Conservation (phyloP, 1,140 invertebrate genomes). For the Drosophila sulfurigaster region DNA sequence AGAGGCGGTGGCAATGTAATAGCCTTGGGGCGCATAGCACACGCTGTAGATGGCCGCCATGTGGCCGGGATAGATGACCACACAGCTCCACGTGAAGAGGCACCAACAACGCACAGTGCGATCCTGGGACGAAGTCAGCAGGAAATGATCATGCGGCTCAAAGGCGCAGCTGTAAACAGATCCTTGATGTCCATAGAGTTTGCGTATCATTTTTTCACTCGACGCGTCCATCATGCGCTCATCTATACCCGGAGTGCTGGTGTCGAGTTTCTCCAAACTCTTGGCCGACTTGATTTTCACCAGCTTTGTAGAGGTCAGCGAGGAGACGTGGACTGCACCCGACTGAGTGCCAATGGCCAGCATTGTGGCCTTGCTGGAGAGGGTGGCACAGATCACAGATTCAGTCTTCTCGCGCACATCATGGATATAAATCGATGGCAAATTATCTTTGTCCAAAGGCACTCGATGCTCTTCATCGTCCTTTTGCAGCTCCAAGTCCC, state of each 20-base stretch:
- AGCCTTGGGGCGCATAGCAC: slow-evolving; percentile 49
- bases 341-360: slow-evolving; percentile 48
- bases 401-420: slow-evolving; percentile 24
- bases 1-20: slow-evolving; percentile 55
- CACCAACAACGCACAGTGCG: slow-evolving; percentile 60
- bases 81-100: slow-evolving; percentile 58
- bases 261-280: slow-evolving; percentile 32
- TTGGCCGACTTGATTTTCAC: slow-evolving; percentile 47
- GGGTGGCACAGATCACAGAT: slow-evolving; percentile 51
- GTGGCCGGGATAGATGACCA: slow-evolving; percentile 62
- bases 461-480: slow-evolving; percentile 53
- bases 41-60: slow-evolving; percentile 39
- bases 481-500: slow-evolving; percentile 41
- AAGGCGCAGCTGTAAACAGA: slow-evolving; percentile 45
- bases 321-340: slow-evolving; percentile 37
- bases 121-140: slow-evolving; percentile 60
- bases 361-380: slow-evolving; percentile 48
- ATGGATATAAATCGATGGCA: slow-evolving; percentile 59
- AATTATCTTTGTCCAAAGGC: slow-evolving; percentile 13
- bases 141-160: slow-evolving; percentile 46
- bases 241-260: slow-evolving; percentile 29
- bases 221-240: slow-evolving; percentile 44
- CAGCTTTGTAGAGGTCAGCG: slow-evolving; percentile 53
- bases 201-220: slow-evolving; percentile 27
- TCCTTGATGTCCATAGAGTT: slow-evolving; percentile 49